A percentile compares a stretch with the other conserved stretches of the same genome.
phyloP scores from a whole-genome alignment of 1,140 invertebrate genomes.

The Mya arenaria region DNA sequence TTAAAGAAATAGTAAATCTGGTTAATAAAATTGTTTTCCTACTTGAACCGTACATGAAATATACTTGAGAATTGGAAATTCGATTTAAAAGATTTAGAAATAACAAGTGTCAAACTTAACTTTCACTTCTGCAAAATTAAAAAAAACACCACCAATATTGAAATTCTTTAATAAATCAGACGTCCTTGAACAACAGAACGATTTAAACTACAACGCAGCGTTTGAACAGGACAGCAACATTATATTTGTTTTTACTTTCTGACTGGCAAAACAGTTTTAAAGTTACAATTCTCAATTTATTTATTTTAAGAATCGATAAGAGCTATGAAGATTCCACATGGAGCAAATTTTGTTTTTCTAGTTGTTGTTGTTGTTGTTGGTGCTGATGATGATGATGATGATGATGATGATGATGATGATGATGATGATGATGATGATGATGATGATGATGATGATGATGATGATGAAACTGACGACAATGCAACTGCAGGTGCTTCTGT shows the following conservation, averaged over 20 bases:
- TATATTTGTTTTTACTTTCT: too few species aligned
- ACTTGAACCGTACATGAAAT: background rate
- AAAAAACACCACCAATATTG: background rate
- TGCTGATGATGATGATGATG: background rate
- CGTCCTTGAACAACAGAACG: background rate
- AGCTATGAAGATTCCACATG: background rate
- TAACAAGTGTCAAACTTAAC: background rate
- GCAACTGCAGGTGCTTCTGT: background rate
- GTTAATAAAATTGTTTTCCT: background rate
- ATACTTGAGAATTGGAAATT: background rate
- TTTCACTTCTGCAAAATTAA: background rate
- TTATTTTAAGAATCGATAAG: background rate
- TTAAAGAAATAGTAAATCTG: background rate
- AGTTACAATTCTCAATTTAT: background rate
- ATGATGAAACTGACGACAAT: background rate
- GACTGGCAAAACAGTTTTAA: too few species aligned
- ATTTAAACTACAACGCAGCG: too few species aligned
- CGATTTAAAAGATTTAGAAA: background rate
- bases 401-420: too few species aligned
- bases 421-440: background rate
- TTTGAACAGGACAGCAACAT: too few species aligned
- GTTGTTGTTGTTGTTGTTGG: background rate
- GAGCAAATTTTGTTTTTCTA: background rate
- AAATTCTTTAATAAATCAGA: background rate
- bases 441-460: background rate